Percentiles rank a stretch among this genome's conserved stretches.
These are phyloP conservation scores for Clamator glandarius DNA, from an alignment of 2,797 vertebrate species.

Conservation along the genomic window DNA sequence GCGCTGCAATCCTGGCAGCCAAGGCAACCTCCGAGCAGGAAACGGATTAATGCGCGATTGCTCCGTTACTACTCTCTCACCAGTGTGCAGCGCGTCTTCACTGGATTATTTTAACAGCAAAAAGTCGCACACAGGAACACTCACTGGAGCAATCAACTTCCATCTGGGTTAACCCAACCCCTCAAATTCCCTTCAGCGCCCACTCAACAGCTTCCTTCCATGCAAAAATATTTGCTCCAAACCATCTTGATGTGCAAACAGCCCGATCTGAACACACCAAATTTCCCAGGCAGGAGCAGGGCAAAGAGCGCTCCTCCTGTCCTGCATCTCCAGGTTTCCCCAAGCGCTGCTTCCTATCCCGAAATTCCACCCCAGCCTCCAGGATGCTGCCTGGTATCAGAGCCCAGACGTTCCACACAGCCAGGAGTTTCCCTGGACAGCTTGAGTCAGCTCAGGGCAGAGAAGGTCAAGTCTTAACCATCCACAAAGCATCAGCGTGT, in stretches of 20 bases:
- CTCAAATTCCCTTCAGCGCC: background rate
- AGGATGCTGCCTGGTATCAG: background rate
- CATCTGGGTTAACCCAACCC: constrained; percentile 21
- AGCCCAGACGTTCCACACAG: fast-evolving
- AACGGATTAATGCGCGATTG: background rate
- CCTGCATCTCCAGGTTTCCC: background rate
- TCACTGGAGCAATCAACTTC: background rate
- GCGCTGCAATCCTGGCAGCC: background rate
- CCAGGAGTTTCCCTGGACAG: background rate
- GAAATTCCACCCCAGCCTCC: background rate
- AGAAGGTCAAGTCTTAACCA: background rate
- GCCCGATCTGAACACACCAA: background rate
- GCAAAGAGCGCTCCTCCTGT: background rate
- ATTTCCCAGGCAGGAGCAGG: background rate
- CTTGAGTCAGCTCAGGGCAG: background rate
- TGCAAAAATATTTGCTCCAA: constrained; percentile 16
- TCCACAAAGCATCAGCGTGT: background rate
- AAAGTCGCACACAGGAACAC: background rate
- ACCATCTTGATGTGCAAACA: background rate
- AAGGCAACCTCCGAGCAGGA: constrained; percentile 11
- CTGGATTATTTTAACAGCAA: constrained; percentile 51
- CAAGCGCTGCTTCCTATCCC: background rate
- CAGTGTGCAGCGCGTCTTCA: background rate
- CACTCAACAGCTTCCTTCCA: constrained; percentile 21
- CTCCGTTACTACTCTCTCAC: background rate